A percentile compares a stretch with the other conserved stretches of the same genome.
These are phyloP conservation scores for Eristalinus aeneus DNA, from an alignment of 2,888 invertebrate species.

Conservation along the genomic window DNA sequence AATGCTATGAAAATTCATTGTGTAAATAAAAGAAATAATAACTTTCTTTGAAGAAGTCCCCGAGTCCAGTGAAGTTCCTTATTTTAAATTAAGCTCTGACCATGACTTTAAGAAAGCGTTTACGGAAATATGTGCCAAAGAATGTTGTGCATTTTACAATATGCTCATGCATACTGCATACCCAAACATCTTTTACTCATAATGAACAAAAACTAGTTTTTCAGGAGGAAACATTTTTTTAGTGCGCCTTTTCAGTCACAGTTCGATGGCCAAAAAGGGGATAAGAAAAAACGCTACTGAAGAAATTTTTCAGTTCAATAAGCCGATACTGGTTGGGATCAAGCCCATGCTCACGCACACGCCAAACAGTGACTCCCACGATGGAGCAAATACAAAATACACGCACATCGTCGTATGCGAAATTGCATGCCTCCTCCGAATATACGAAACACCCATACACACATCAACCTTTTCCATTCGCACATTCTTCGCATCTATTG, in stretches of 20 bases:
- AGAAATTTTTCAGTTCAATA: constrained; percentile 11
- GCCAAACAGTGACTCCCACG: constrained; percentile 9
- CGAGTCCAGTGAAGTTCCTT: too few species aligned
- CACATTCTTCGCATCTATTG: constrained; percentile 70
- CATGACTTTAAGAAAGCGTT: too few species aligned
- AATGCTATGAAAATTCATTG: too few species aligned
- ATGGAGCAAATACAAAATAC: constrained; percentile 17
- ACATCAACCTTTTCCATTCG: constrained; percentile 54
- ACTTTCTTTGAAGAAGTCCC: too few species aligned
- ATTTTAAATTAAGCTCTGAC: too few species aligned
- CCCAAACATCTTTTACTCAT: not conserved
- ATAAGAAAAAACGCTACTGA: not conserved
- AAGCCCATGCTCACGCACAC: constrained; percentile 8
- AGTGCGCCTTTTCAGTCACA: not conserved
- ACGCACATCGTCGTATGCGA: constrained; percentile 56
- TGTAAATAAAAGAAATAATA: too few species aligned
- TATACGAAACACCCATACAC: constrained; percentile 31
- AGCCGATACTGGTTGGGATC: constrained; percentile 1
- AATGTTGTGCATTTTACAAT: too few species aligned
- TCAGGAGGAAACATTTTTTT: not conserved
- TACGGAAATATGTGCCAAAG: too few species aligned
- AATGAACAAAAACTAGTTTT: not conserved
- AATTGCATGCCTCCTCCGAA: constrained; percentile 38
- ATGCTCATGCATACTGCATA: not conserved
- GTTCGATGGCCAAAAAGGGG: not conserved